Evolutionary conservation across 2,888 invertebrate species (phyloP).

Genomic region (Thereva unica): DNA sequence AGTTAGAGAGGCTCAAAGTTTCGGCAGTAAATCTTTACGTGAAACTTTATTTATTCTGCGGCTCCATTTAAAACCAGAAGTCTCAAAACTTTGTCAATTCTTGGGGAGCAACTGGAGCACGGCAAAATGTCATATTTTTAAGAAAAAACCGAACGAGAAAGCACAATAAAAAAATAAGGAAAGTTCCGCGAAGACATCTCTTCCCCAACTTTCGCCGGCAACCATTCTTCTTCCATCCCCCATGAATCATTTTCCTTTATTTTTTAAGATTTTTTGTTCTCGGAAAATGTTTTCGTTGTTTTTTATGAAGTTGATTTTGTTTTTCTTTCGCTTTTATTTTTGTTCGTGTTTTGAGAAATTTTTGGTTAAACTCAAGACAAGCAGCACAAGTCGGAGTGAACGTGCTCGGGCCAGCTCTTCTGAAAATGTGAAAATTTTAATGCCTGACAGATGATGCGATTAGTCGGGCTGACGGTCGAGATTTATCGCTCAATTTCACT

Average conservation of each 20-base stretch:
- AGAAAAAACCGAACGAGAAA: no score
- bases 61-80: neutral
- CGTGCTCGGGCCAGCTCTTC: conserved; percentile 24
- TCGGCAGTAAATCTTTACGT: conserved; percentile 3
- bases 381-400: conserved; percentile 14
- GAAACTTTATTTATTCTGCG: conserved; percentile 16
- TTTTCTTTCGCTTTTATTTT: conserved; percentile 7
- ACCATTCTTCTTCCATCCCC: neutral
- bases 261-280: neutral
- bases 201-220: no score
- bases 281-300: neutral
- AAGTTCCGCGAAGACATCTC: no score
- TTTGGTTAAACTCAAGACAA: conserved; percentile 12
- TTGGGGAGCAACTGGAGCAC: conserved; percentile 7
- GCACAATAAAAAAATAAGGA: no score
- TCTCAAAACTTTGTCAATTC: conserved; percentile 29
- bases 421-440: conserved; percentile 37
- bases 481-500: conserved; percentile 36
- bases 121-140: neutral
- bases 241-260: conserved; percentile 14
- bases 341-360: conserved; percentile 17
- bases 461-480: conserved; percentile 37
- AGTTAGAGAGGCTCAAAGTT: neutral
- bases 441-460: conserved; percentile 42
- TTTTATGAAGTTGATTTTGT: neutral